Evolutionary conservation across 2,888 invertebrate genomes (phyloP).

Genomic region (Lasioglossum calceatum): DNA sequence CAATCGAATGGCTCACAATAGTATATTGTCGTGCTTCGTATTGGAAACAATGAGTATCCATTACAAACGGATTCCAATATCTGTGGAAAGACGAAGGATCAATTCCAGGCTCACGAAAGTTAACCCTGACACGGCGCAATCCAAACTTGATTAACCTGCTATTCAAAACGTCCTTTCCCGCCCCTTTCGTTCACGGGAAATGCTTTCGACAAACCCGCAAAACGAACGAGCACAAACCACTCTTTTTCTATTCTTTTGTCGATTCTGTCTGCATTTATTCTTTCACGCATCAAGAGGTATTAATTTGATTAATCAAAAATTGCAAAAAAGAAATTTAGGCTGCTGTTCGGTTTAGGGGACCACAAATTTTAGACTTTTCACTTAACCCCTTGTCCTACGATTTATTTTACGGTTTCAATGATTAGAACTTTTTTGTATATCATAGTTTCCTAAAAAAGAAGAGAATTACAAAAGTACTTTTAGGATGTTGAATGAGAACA

Average conservation of each 20-base stretch:
- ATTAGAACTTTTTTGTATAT: too few relatives aligned
- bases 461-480: too few relatives aligned
- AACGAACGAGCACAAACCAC: neutral
- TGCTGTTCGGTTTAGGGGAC: too few relatives aligned
- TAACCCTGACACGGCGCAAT: slow-evolving; percentile 23
- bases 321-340: neutral
- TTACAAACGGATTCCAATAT: slow-evolving; percentile 50
- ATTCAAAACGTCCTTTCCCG: slow-evolving; percentile 8
- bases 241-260: neutral
- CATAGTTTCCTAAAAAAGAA: too few relatives aligned
- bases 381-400: too few relatives aligned
- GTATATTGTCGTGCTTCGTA: slow-evolving; percentile 34
- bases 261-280: neutral
- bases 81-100: slow-evolving; percentile 43
- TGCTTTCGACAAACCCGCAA: neutral
- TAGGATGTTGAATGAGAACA: too few relatives aligned
- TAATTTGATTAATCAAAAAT: neutral
- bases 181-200: neutral
- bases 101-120: slow-evolving; percentile 41
- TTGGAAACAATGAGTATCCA: slow-evolving; percentile 57
- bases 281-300: neutral
- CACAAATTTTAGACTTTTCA: too few relatives aligned
- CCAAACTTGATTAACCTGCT: slow-evolving; percentile 49
- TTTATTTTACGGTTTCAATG: too few relatives aligned
- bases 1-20: slow-evolving; percentile 39